Conservation (phyloP, 2,797 vertebrate genomes). For the Hipposideros larvatus region DNA sequence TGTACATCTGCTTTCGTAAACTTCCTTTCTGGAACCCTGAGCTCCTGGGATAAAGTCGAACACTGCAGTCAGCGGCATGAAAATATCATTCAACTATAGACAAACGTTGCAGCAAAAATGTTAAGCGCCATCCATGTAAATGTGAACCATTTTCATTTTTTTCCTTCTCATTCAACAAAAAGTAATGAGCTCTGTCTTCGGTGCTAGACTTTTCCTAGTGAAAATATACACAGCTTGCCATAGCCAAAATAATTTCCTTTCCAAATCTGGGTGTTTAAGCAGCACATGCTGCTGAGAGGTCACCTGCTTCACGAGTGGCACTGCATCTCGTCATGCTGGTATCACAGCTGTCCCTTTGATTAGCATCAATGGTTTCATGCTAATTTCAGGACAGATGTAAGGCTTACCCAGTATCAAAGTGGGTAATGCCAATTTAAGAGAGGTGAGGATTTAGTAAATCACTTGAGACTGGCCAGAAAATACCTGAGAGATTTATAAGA, state of each 20-base stretch:
- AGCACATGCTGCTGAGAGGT: conserved; percentile 4
- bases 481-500: background rate
- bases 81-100: too few relatives aligned
- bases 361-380: background rate
- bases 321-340: too few relatives aligned
- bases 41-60: too few relatives aligned
- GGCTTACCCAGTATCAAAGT: background rate
- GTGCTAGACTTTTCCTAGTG: background rate
- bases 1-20: too few relatives aligned
- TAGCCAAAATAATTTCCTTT: background rate
- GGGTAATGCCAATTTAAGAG: background rate
- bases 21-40: too few relatives aligned
- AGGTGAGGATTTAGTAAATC: background rate
- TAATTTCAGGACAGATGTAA: background rate
- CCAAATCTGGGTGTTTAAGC: background rate
- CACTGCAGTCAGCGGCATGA: too few relatives aligned
- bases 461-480: background rate
- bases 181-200: background rate
- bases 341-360: background rate
- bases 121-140: background rate
- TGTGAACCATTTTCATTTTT: background rate
- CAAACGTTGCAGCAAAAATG: too few relatives aligned
- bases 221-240: background rate
- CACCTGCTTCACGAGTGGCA: background rate
- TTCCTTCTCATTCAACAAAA: background rate